phyloP scores from a whole-genome alignment of 2,888 invertebrate genomes.

The Elysia crispata region DNA sequence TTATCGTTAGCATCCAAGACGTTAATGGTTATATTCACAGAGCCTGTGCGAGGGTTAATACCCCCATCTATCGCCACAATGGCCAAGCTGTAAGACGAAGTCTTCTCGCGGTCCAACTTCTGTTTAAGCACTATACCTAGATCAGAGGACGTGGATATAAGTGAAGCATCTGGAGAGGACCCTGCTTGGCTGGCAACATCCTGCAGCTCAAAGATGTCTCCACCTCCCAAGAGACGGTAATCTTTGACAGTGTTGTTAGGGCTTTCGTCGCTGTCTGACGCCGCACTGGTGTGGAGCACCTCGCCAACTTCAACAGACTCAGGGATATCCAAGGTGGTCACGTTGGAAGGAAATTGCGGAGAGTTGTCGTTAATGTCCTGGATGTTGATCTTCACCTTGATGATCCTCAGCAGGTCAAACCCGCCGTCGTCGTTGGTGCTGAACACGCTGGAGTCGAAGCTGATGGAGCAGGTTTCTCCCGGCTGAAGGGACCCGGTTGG shows the following conservation, averaged over 20 bases:
- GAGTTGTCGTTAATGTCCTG: slow-evolving; percentile 67
- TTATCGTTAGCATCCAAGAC: slow-evolving; percentile 71
- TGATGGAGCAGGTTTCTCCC: slow-evolving; percentile 55
- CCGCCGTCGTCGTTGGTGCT: slow-evolving; percentile 53
- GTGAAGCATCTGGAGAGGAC: no score
- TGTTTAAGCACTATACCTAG: slow-evolving; percentile 64
- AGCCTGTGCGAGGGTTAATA: slow-evolving; percentile 59
- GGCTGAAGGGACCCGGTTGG: slow-evolving; percentile 23
- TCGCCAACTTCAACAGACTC: slow-evolving; percentile 60
- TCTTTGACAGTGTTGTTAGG: slow-evolving; percentile 59
- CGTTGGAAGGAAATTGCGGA: slow-evolving; percentile 58
- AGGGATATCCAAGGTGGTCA: slow-evolving; percentile 58
- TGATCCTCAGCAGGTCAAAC: slow-evolving; percentile 62
- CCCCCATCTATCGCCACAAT: slow-evolving; percentile 70
- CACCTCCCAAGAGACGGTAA: slow-evolving; percentile 56
- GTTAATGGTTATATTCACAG: slow-evolving; percentile 62
- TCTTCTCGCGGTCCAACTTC: slow-evolving; percentile 64
- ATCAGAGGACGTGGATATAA: slow-evolving; percentile 50
- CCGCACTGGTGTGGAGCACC: slow-evolving; percentile 59
- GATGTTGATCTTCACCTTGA: slow-evolving; percentile 59
- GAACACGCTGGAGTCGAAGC: slow-evolving; percentile 65
- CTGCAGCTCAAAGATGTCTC: slow-evolving; percentile 59
- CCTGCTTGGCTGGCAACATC: slow-evolving; percentile 58
- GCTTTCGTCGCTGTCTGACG: slow-evolving; percentile 63
- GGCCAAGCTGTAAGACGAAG: slow-evolving; percentile 59